Evolutionary conservation across 2,797 vertebrate genomes (phyloP).

Genomic region (Clarias fuscus): DNA sequence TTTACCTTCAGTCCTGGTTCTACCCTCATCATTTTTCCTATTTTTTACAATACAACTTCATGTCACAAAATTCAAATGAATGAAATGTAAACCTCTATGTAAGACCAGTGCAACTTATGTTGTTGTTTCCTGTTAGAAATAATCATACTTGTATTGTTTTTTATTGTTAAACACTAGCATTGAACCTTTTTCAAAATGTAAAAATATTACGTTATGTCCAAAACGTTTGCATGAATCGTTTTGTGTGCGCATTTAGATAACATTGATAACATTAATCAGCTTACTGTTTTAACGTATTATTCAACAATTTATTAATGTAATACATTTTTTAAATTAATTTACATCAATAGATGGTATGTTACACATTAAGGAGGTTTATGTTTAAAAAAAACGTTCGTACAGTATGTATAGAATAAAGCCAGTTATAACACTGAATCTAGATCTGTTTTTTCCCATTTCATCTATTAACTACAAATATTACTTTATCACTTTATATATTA

Average conservation of each 20-base stretch:
- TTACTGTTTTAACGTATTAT: neutral
- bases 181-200: slow-evolving; percentile 6
- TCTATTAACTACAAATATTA: neutral
- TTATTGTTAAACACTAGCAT: neutral
- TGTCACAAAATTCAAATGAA: neutral
- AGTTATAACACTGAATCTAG: neutral
- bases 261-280: too few relatives aligned
- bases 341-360: too few relatives aligned
- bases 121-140: neutral
- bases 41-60: neutral
- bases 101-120: neutral
- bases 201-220: neutral
- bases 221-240: neutral
- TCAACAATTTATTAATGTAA: neutral
- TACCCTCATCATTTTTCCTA: neutral
- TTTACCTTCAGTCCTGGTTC: neutral
- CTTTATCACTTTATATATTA: neutral
- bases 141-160: neutral
- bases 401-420: neutral
- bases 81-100: neutral
- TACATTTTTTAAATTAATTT: too few relatives aligned
- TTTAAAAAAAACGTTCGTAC: neutral
- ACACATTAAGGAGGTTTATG: neutral
- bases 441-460: neutral
- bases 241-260: neutral